Evolutionary conservation across 2,113 vertebrate species (phyloP).

Genomic region (Oceanites oceanicus): DNA sequence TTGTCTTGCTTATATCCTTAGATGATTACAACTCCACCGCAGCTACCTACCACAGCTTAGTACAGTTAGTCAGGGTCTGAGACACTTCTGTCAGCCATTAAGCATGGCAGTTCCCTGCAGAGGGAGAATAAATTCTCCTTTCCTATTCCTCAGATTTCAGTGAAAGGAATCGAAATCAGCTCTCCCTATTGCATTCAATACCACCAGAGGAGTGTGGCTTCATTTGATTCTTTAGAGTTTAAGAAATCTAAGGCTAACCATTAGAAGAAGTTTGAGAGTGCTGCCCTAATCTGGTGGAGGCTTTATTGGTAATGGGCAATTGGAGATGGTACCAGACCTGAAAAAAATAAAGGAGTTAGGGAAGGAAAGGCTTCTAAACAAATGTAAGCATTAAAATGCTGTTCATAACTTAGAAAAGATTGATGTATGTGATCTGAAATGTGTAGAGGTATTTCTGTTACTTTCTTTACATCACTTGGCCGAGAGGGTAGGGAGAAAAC

Average conservation of each 20-base stretch:
- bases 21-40: not conserved
- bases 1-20: not conserved
- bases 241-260: not conserved
- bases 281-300: not conserved
- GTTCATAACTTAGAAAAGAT: not conserved
- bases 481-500: not conserved
- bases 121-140: slow-evolving; percentile 1
- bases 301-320: not conserved
- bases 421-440: not conserved
- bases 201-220: not conserved
- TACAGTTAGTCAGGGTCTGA: not conserved
- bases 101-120: not conserved
- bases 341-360: not conserved
- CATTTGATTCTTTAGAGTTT: not conserved
- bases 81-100: not conserved
- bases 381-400: not conserved
- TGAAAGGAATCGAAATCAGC: not conserved
- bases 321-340: not conserved
- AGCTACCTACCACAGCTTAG: not conserved
- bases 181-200: not conserved
- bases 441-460: not conserved
- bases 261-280: not conserved
- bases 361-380: not conserved
- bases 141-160: not conserved
- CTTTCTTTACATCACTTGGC: not conserved